A percentile compares a stretch with the other conserved stretches of the same genome.
phyloP scores from a whole-genome alignment of 2,113 vertebrate genomes.

The Calyptomena viridis region DNA sequence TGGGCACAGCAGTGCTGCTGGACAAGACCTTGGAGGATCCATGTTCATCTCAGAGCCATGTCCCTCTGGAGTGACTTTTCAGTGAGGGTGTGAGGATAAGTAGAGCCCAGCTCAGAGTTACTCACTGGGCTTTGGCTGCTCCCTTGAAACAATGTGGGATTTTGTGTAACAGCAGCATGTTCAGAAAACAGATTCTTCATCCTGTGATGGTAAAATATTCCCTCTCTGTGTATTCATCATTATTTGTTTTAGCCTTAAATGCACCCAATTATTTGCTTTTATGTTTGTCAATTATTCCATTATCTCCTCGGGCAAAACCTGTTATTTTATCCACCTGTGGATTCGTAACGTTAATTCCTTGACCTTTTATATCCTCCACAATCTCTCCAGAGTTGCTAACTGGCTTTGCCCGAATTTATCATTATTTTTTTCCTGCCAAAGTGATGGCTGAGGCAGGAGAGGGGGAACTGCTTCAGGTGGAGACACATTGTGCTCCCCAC shows the following conservation, averaged over 20 bases:
- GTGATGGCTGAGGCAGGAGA: not conserved
- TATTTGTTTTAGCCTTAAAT: not conserved
- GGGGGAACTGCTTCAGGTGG: not conserved
- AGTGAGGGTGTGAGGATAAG: not conserved
- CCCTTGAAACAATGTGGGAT: not conserved
- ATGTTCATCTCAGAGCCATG: fast-evolving
- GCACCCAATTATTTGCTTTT: not conserved
- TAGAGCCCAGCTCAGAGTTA: not conserved
- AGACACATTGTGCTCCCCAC: fast-evolving
- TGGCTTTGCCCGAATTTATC: not conserved
- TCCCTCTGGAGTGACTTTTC: not conserved
- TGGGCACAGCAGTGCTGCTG: not conserved
- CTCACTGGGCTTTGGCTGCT: not conserved
- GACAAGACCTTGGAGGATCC: not conserved
- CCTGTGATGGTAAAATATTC: not conserved
- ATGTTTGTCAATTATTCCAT: not conserved
- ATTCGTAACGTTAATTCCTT: not conserved
- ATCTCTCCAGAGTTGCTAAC: not conserved
- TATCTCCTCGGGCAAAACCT: not conserved
- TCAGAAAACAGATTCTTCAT: not conserved
- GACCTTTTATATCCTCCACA: not conserved
- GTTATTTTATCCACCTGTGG: not conserved
- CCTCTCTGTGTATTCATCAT: not conserved
- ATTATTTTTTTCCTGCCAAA: not conserved
- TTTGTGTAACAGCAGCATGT: not conserved